phyloP scores from a whole-genome alignment of 2,888 invertebrate genomes.

The Crioceris asparagi region DNA sequence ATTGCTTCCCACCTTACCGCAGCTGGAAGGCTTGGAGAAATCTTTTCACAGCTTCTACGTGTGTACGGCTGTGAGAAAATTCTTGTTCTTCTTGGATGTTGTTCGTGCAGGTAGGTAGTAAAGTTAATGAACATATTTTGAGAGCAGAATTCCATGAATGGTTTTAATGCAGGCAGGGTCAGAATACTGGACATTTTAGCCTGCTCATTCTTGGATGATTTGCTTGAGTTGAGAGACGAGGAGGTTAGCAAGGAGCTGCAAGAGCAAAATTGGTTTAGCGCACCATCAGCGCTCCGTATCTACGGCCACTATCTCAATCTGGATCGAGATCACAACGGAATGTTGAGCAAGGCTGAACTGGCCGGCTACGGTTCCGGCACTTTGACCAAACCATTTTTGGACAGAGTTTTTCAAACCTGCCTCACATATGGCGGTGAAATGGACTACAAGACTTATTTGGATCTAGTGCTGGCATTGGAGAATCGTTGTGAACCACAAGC shows the following conservation, averaged over 20 bases:
- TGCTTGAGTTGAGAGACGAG: constrained; percentile 54
- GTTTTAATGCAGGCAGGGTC: constrained; percentile 75
- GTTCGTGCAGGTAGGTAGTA: constrained; percentile 74
- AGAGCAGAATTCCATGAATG: constrained; percentile 93
- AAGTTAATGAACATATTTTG: too few species aligned
- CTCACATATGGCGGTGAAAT: constrained; percentile 90
- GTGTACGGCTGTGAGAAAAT: constrained; percentile 90
- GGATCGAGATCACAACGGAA: constrained; percentile 90
- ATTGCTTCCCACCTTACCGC: constrained; percentile 82
- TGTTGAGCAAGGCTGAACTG: constrained; percentile 85
- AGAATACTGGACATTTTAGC: constrained; percentile 84
- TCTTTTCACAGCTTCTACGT: constrained; percentile 94
- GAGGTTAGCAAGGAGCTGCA: constrained; percentile 66
- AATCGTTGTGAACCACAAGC: constrained; percentile 87
- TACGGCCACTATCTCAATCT: constrained; percentile 91
- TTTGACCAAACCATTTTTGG: constrained; percentile 80
- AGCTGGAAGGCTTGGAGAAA: constrained; percentile 80
- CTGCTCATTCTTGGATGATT: constrained; percentile 83
- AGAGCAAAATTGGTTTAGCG: constrained; percentile 87
- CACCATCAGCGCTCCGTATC: constrained; percentile 76
- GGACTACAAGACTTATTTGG: constrained; percentile 95
- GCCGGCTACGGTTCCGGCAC: constrained; percentile 86
- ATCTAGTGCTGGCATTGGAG: constrained; percentile 87
- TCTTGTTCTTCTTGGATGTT: constrained; percentile 92
- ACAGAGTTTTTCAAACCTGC: constrained; percentile 90